These are phyloP conservation scores for Colistium nudipinnis DNA, from an alignment of 2,113 vertebrate species.

Conservation along the genomic window DNA sequence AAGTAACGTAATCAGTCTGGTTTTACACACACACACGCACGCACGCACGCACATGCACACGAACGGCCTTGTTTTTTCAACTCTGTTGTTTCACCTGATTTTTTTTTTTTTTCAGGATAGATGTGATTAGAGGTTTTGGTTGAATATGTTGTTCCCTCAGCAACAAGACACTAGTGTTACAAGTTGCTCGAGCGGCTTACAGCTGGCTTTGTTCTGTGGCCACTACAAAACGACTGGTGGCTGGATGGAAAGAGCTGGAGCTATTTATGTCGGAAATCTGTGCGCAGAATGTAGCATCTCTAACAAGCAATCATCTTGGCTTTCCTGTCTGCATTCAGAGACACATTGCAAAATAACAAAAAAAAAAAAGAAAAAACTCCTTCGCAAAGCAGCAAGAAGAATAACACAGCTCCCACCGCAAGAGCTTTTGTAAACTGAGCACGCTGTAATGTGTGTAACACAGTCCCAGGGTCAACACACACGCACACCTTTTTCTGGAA, in stretches of 20 bases:
- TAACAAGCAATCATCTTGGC: constrained; percentile 34
- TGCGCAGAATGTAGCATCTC: constrained; percentile 40
- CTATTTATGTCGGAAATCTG: constrained; percentile 53
- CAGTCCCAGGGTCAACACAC: constrained; percentile 7
- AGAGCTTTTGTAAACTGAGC: constrained; percentile 33
- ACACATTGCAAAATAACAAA: constrained; percentile 31
- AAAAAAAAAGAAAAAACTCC: too few relatives aligned
- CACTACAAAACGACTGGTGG: constrained; percentile 16
- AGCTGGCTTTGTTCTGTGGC: constrained; percentile 43
- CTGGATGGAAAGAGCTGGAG: constrained; percentile 31
- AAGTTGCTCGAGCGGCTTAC: constrained; percentile 33
- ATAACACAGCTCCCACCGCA: constrained; percentile 23
- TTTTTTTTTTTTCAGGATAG: not conserved
- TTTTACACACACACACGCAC: constrained; percentile 32
- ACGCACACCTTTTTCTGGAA: constrained; percentile 6
- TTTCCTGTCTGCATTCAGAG: constrained; percentile 21
- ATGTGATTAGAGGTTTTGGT: constrained; percentile 26
- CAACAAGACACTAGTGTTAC: constrained; percentile 30
- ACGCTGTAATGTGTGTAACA: constrained; percentile 12
- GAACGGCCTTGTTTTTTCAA: constrained; percentile 16
- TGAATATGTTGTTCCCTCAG: constrained; percentile 32
- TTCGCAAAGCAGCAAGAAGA: constrained; percentile 26
- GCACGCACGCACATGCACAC: constrained; percentile 26
- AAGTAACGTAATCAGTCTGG: constrained; percentile 58
- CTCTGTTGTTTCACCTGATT: constrained; percentile 23